phyloP scores from a whole-genome alignment of 2,888 invertebrate species.

The Parthenolecanium corni region DNA sequence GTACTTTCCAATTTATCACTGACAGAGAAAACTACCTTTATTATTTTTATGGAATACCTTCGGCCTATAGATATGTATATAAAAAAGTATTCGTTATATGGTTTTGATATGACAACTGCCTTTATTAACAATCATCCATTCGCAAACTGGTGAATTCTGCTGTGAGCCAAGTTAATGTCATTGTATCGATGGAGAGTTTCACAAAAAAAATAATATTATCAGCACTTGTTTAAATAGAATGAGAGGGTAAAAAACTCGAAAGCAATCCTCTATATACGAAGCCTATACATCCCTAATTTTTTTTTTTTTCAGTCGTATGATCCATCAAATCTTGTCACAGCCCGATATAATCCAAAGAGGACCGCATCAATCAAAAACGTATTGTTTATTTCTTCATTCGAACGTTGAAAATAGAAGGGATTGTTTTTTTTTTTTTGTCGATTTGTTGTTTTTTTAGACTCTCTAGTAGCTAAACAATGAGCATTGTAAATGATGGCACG shows the following conservation, averaged over 20 bases:
- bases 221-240: background rate
- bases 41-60: background rate
- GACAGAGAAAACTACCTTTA: background rate
- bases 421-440: conserved; percentile 8
- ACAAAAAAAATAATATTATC: background rate
- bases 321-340: conserved; percentile 25
- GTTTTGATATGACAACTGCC: background rate
- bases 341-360: conserved; percentile 20
- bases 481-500: conserved; percentile 4
- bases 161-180: background rate
- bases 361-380: conserved; percentile 27
- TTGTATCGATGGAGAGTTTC: background rate
- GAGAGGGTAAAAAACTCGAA: background rate
- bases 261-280: background rate
- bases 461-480: background rate
- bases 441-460: background rate
- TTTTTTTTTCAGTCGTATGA: background rate
- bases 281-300: background rate
- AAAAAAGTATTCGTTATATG: no score
- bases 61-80: background rate
- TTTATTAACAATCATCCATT: background rate
- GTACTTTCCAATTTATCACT: background rate
- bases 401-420: conserved; percentile 12
- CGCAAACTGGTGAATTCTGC: background rate
- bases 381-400: conserved; percentile 19